A percentile compares a stretch with the other conserved stretches of the same genome.
Evolutionary conservation across 2,888 invertebrate genomes (phyloP).

Genomic region (Neuroscelio doddi): DNA sequence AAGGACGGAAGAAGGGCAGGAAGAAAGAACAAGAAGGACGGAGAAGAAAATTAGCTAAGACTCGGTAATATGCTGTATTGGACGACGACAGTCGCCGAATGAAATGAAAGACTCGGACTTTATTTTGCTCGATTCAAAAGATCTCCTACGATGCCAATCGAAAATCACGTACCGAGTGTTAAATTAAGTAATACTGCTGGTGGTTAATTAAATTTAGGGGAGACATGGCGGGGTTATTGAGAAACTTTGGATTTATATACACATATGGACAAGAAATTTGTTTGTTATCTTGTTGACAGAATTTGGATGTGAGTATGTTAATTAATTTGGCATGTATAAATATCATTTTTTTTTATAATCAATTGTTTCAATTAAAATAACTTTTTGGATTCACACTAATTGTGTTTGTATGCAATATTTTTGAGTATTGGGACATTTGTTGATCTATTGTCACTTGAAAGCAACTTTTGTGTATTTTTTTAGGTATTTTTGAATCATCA

Average conservation of each 20-base stretch:
- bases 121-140: slow-evolving; percentile 41
- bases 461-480: no score
- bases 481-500: no score
- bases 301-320: background rate
- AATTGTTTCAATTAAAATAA: no score
- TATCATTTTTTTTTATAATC: background rate
- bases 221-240: no score
- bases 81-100: slow-evolving; percentile 48
- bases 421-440: no score
- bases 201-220: background rate
- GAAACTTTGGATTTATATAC: background rate
- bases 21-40: slow-evolving; percentile 35
- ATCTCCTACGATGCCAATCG: slow-evolving; percentile 26
- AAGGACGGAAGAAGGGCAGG: slow-evolving; percentile 20
- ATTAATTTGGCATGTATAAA: no score
- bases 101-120: slow-evolving; percentile 43
- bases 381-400: no score
- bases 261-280: background rate
- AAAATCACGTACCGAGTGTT: slow-evolving; percentile 24
- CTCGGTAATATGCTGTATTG: slow-evolving; percentile 61
- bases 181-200: background rate
- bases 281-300: background rate
- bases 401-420: no score
- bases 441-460: no score
- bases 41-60: slow-evolving; percentile 60